Base-by-base conservation (phyloP, 2,888 invertebrate species). In the Dendrolimus houi region DNA sequence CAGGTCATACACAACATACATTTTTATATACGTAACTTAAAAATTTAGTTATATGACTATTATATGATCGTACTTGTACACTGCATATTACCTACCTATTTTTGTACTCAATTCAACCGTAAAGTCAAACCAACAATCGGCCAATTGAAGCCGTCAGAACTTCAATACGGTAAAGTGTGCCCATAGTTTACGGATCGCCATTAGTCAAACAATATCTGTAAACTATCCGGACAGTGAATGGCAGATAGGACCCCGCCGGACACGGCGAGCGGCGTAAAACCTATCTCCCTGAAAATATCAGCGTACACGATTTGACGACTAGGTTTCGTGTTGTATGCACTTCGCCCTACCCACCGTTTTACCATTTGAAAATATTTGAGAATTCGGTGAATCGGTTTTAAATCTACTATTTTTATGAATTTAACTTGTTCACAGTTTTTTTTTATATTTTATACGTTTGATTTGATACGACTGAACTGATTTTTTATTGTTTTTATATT, bases 201-300 rank as follows among this genome's bases (percentile, higher is more conserved):
- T 83, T 80, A 81, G 80, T 83, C 78, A 81, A 81, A 82, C 77
- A 77, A 77, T 79, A 79, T 81, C 77, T 64, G 69, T 65, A 68
- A 69, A 72, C 70, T 73, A 74, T 72, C 70, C 69, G 71, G 68
- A 62, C 67, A 74, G 70, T 69, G 74, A 72, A 66, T 68, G 67
- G 67, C 64, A 64, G 70, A 70, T 71, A 67, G 64, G 53, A 53
- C 62, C 67, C 61, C 59, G 58, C 60, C 64, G 65, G 65, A 63
- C 58, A 56, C 62, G 59, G 12, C 2, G 47, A 9, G 47, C 47
- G 47, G 59, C 60, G 66, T 62, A 62, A 64, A 64, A 62, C 59
- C 59, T 61, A 61, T 67, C 61, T 59, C 54, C 47, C 47, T 47
- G 47, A 59, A 62, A 61, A 65, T 64, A 65, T 57, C 66, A 64